Evolutionary conservation across 2,113 vertebrate genomes (phyloP), one percentile per base, ranked within the genome.

Genomic region (Sander vitreus): DNA sequence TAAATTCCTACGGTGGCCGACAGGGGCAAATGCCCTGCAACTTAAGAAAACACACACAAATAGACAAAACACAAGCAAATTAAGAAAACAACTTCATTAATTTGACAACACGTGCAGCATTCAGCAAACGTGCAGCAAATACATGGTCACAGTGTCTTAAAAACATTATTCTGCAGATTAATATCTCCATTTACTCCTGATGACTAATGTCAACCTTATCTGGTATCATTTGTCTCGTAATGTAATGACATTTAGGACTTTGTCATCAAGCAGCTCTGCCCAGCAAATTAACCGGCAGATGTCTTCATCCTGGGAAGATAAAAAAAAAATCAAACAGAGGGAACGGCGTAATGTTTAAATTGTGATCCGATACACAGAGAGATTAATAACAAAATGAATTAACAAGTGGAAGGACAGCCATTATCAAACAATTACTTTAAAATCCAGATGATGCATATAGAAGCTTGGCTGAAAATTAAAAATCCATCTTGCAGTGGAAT

Each of bases 311-410:
- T 9, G 25, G 43, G 8, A 62, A 78, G 63, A 87, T 82, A 21
- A 67, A 77, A 33, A 86, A 54, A 27, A 53, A 79, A 83, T 85
- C 23, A 80, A 45, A 51, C 23, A 48, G 59, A 55, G 11, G 54
- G 39, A 80, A 67, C 50, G 2, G 23, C 53, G 15, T 67, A 65
- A 79, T 73, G 69, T 72, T 84, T 50, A 73, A 60, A 69, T 6
- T 21, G 53, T 13, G 72, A 81, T 53, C 33, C 30, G 16, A 75
- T 58, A 50, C n/a, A 36, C 1, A 82, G 25, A 36, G 53, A 83
- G 67, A 89, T 72, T 73, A 62, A 80, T 59, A 76, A n/a, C 23
- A 14, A 1, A n/a, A 80, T 70, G 73, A 43, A 82, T 82, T 76
- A 79, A 81, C 1, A 57, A 77, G 58, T 81, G 18, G 12, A 74